Conservation (phyloP, 2,888 invertebrate species). For the Prostheceraeus crozeri region DNA sequence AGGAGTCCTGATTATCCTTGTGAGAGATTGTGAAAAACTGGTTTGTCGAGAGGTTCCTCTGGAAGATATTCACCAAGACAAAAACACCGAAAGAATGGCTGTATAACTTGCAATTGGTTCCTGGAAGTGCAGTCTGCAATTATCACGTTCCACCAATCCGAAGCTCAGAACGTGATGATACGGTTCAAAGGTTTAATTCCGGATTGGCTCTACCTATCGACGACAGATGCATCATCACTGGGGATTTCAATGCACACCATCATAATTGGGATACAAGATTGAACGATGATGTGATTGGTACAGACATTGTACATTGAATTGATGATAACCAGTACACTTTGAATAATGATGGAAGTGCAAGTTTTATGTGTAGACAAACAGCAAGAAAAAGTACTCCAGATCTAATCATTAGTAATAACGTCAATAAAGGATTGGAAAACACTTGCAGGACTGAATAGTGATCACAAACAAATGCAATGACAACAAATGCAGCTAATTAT, state of each 20-base stretch:
- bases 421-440: no score
- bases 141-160: neutral
- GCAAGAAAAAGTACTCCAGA: neutral
- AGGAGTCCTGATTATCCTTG: neutral
- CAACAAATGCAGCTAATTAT: no score
- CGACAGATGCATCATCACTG: neutral
- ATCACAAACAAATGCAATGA: neutral
- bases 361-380: neutral
- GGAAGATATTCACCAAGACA: neutral
- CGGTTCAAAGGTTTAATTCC: no score
- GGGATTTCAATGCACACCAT: constrained; percentile 4
- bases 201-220: no score
- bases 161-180: neutral
- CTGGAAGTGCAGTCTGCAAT: neutral
- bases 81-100: neutral
- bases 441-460: no score
- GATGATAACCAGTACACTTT: neutral
- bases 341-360: neutral
- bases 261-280: neutral
- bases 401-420: neutral
- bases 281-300: neutral
- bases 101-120: neutral
- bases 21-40: neutral
- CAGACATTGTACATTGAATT: neutral
- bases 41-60: neutral